Base-by-base conservation (phyloP, 2,888 invertebrate genomes). In the Metalampra italica region DNA sequence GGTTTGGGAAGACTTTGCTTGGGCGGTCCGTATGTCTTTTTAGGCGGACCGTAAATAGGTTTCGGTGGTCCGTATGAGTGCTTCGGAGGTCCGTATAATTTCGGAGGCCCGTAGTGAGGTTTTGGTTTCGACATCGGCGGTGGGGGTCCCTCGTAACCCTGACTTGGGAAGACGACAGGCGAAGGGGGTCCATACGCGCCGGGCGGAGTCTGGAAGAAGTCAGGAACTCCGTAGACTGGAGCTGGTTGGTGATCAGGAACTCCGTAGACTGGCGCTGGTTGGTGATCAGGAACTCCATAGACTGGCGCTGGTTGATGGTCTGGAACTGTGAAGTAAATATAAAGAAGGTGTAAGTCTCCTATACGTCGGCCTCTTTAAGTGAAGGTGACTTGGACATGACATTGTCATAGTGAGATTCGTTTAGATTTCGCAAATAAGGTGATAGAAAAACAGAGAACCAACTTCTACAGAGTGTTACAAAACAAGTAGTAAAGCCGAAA, bases 181-280 rank as follows among this genome's bases (percentile, higher is more conserved):
- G 90, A 81, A 0, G 92, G 92, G 0, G 89, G 82, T 0, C 90
- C 91, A 60, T 91, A 90, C 0, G 87, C 78, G 8, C 86, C 76
- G 0, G 84, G 78, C 0, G 88, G 88, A 0, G 84, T 58, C 8
- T 71, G 62, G 56, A 70, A 71, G 43, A 64, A 68, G 45, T 57
- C 87, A 4, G 92, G 92, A 0, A 90, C 90, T 47, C 92, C 92
- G 65, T 92, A 92, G 0, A 92, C 85, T 13, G 92, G 92, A 1
- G 89, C 80, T 1, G 92, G 92, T 11, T 83, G 75, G n/a, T 64
- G 76, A 1, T 90, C 91, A 75, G 83, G 66, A 79, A 91, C 83
- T 74, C 92, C 92, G 65, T 92, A 92, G 0, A 92, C 85, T 13
- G 92, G 92, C 1, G 89, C 80, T 1, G 92, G 92, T 11, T 84